A percentile compares a stretch with the other conserved stretches of the same genome.
phyloP scores from a whole-genome alignment of 2,888 invertebrate genomes.

The Drosophila conformis region DNA sequence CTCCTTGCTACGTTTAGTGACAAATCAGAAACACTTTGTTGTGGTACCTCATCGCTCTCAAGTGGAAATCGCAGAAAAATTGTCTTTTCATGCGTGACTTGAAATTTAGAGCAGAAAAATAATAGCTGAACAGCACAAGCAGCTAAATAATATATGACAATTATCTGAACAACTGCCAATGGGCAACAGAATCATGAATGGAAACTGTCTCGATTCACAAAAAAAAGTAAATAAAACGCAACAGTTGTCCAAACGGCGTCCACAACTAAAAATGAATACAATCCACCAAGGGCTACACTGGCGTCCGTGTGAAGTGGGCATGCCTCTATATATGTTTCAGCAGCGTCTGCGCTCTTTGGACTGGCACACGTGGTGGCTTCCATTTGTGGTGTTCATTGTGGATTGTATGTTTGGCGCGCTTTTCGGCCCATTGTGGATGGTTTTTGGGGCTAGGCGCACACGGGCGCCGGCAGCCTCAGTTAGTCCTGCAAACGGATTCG shows the following conservation, averaged over 20 bases:
- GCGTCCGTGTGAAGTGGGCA: conserved; percentile 1
- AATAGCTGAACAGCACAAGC: conserved; percentile 4
- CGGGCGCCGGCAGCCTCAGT: conserved; percentile 49
- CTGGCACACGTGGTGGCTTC: conserved; percentile 65
- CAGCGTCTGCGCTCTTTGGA: conserved; percentile 26
- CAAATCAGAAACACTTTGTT: conserved; percentile 23
- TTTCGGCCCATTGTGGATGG: conserved; percentile 43
- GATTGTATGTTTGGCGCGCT: conserved; percentile 56
- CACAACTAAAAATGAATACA: conserved; percentile 17
- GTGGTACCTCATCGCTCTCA: conserved; percentile 15
- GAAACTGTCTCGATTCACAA: conserved; percentile 29
- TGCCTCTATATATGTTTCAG: background rate
- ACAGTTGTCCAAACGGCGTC: conserved; percentile 41
- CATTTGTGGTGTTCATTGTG: conserved; percentile 32
- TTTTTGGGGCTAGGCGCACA: conserved; percentile 28
- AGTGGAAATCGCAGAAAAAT: conserved; percentile 13
- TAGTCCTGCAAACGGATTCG: conserved; percentile 74
- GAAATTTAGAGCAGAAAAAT: background rate
- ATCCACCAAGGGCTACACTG: conserved; percentile 23
- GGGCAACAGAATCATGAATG: conserved; percentile 41
- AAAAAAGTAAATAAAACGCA: conserved; percentile 16
- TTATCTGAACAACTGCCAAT: conserved; percentile 18
- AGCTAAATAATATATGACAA: conserved; percentile 5
- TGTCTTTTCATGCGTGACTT: background rate
- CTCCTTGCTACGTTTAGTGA: background rate